Base-by-base conservation (phyloP, 2,888 invertebrate species). In the Euproctis similis region DNA sequence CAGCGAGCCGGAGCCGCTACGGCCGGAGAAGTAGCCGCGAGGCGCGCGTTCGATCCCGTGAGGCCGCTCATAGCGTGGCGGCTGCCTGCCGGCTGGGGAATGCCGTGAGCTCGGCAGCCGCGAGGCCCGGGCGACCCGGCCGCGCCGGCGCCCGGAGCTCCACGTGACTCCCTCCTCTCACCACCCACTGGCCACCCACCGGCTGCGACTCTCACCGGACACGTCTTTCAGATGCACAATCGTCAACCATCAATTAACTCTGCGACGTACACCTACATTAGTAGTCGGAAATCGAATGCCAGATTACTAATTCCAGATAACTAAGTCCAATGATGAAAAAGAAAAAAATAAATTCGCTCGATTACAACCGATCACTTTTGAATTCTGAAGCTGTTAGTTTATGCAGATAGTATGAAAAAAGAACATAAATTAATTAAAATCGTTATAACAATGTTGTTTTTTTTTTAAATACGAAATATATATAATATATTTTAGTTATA, bases 111-210 rank as follows among this genome's bases (percentile, higher is more conserved):
- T 66, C 65, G 60, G 67, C 60, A 58, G 57, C 53, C 52, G 54
- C 46, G 33, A 35, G n/a, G 53, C 71, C 69, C 68, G 71, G 74
- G 69, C 74, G 72, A 59, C 75, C 76, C 69, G 75, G 69, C 69
- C 78, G 78, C 76, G 82, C 76, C 78, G 78, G 70, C 70, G 69
- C 71, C 52, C 60, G 57, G 60, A 71, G 69, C 72, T 67, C 65
- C 67, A 61, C 76, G 73, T 71, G 74, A 70, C 69, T 39, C 59
- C 61, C 39, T 46, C 45, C 54, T 21, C 45, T 52, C 42, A 34
- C 18, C 44, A 42, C 31, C 44, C 35, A 38, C 46, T 51, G 48
- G n/a, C 51, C 46, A 52, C 37, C 18, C 43, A 42, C 31, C 45
- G 34, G 39, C 46, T 52, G 48, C 60, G 46, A 40, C 42, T 50